Conservation (phyloP, 2,113 vertebrate species). For the Anas platyrhynchos region DNA sequence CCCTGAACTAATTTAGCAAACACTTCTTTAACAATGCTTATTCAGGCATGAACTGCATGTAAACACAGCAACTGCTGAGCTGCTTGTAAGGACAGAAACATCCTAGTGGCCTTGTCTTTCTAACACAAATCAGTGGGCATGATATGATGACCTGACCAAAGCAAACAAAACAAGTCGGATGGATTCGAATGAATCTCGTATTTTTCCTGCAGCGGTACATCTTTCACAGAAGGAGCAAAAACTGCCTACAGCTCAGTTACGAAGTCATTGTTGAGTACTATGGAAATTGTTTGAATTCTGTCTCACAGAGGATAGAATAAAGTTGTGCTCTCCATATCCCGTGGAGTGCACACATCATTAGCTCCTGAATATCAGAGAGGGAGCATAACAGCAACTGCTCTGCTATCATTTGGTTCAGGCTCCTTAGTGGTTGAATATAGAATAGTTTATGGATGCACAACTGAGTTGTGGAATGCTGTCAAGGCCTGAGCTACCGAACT, state of each 20-base stretch:
- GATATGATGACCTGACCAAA: not conserved
- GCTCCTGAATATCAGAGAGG: not conserved
- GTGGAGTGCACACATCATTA: constrained; percentile 26
- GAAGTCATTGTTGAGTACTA: not conserved
- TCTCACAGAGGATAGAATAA: not conserved
- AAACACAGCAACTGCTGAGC: not conserved
- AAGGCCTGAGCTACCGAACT: not conserved
- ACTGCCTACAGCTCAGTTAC: not conserved
- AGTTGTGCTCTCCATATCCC: not conserved
- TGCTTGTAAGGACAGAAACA: not conserved
- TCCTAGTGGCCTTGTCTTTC: not conserved
- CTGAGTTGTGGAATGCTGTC: not conserved
- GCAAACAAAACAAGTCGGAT: not conserved
- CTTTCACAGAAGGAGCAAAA: not conserved
- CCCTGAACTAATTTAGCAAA: constrained; percentile 52
- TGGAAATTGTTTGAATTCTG: constrained; percentile 12
- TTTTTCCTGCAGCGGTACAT: not conserved
- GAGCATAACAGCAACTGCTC: not conserved
- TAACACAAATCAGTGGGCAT: not conserved
- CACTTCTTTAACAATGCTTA: constrained; percentile 23
- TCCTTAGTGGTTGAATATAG: not conserved
- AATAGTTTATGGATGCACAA: not conserved
- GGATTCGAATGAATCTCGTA: not conserved
- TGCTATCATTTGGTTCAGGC: not conserved
- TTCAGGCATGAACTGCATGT: not conserved